Evolutionary conservation across 1,140 invertebrate genomes (phyloP).

Genomic region (Helicorthomorpha holstii): DNA sequence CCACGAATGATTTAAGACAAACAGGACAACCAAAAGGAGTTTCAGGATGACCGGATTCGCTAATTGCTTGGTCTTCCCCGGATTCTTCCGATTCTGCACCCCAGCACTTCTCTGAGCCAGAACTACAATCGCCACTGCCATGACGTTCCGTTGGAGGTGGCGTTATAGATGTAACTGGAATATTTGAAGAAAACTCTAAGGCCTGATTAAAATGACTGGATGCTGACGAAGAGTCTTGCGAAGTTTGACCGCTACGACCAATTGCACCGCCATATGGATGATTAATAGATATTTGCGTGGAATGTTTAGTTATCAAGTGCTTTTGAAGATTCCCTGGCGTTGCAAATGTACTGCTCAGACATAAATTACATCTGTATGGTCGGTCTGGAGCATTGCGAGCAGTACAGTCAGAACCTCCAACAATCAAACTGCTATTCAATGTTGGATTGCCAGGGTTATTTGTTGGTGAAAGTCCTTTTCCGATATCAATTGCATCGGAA

Average conservation of each 20-base stretch:
- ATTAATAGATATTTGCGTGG: not conserved
- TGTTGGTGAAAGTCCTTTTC: constrained; percentile 4
- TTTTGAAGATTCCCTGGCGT: constrained; percentile 60
- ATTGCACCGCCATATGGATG: not conserved
- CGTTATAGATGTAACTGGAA: not conserved
- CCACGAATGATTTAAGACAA: not conserved
- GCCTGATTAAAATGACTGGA: not conserved
- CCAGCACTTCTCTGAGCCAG: not conserved
- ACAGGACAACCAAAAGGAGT: not conserved
- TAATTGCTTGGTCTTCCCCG: not conserved
- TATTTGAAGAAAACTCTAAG: not conserved
- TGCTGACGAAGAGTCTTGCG: not conserved
- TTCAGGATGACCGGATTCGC: not conserved
- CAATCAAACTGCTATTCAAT: not conserved
- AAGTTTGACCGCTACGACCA: not conserved
- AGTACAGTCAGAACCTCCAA: constrained; percentile 25
- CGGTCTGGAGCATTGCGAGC: constrained; percentile 52
- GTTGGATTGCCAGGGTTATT: not conserved
- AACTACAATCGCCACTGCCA: not conserved
- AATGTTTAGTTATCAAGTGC: constrained; percentile 51
- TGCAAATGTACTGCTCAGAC: constrained; percentile 68
- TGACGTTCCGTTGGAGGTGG: not conserved
- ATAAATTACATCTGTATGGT: constrained; percentile 65
- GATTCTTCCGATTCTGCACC: not conserved
- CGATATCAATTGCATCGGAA: not conserved